phyloP scores from a whole-genome alignment of 2,888 invertebrate genomes.

The Palloptera scutellata region DNA sequence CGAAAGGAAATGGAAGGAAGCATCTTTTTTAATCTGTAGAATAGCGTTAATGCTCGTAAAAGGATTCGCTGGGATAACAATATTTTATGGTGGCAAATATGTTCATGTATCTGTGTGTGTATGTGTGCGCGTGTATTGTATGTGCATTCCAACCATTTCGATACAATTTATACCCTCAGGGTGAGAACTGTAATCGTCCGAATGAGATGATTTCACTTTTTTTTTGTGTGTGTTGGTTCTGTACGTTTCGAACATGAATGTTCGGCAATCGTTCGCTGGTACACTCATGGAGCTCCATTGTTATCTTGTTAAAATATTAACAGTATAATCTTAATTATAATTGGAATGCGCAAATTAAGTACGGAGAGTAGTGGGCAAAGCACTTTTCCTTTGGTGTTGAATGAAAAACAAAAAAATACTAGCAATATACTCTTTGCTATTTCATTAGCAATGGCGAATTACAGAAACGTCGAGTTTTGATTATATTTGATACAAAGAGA shows the following conservation, averaged over 20 bases:
- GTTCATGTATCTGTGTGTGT: constrained; percentile 1
- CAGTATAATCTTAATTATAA: constrained; percentile 42
- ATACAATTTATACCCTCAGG: constrained; percentile 39
- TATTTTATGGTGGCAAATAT: neutral
- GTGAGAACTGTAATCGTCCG: constrained; percentile 23
- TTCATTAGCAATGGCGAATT: too few relatives aligned
- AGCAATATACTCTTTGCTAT: too few relatives aligned
- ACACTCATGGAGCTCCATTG: constrained; percentile 9
- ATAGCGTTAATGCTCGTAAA: constrained; percentile 33
- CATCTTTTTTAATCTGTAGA: constrained; percentile 31
- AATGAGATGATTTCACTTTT: constrained; percentile 1
- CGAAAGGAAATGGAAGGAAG: constrained; percentile 16
- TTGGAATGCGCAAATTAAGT: constrained; percentile 33
- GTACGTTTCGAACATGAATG: constrained; percentile 6
- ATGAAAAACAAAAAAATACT: too few relatives aligned
- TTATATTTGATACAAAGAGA: too few relatives aligned
- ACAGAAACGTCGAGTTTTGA: too few relatives aligned
- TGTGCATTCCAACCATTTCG: constrained; percentile 29
- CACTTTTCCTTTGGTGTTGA: too few relatives aligned
- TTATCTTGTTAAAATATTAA: constrained; percentile 44
- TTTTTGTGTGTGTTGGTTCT: neutral
- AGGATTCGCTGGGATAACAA: constrained; percentile 18
- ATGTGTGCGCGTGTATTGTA: constrained; percentile 3
- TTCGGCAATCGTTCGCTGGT: too few relatives aligned
- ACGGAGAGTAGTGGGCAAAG: neutral